Evolutionary conservation across 2,113 vertebrate genomes (phyloP).

Genomic region (Xiphorhynchus elegans): DNA sequence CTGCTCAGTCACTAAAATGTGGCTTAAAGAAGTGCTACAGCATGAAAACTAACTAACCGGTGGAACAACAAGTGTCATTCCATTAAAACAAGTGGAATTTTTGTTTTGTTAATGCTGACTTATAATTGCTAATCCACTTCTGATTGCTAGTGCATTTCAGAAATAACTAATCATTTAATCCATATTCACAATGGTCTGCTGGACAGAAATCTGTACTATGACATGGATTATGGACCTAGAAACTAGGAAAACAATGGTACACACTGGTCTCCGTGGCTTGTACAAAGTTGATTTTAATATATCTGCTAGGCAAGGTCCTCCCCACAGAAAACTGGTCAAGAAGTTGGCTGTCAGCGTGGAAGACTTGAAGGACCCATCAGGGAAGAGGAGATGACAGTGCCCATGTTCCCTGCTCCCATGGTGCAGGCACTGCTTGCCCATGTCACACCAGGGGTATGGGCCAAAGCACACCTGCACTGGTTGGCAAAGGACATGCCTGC

Average conservation of each 20-base stretch:
- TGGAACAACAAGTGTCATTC: not conserved
- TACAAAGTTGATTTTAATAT: not conserved
- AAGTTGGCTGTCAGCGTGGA: fast-evolving
- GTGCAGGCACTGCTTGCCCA: not conserved
- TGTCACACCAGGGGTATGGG: fast-evolving
- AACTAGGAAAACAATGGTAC: not conserved
- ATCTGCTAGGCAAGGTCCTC: not conserved
- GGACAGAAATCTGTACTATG: not conserved
- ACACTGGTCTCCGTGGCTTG: not conserved
- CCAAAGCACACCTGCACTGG: fast-evolving
- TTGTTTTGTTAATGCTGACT: fast-evolving
- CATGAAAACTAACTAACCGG: not conserved
- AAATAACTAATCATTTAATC: not conserved
- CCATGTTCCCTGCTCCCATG: fast-evolving
- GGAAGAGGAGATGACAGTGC: not conserved
- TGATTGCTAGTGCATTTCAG: not conserved
- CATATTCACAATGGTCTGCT: not conserved
- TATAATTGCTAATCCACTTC: not conserved
- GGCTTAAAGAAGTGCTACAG: not conserved
- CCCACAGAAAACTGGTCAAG: not conserved
- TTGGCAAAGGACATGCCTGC: not conserved
- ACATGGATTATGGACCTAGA: not conserved
- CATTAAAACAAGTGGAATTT: not conserved
- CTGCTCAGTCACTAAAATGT: not conserved
- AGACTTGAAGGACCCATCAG: not conserved